A percentile compares a stretch with the other conserved stretches of the same genome.
Conservation (phyloP, 92 coral and sea anemone genomes). For the Phenganax stokvisi region DNA sequence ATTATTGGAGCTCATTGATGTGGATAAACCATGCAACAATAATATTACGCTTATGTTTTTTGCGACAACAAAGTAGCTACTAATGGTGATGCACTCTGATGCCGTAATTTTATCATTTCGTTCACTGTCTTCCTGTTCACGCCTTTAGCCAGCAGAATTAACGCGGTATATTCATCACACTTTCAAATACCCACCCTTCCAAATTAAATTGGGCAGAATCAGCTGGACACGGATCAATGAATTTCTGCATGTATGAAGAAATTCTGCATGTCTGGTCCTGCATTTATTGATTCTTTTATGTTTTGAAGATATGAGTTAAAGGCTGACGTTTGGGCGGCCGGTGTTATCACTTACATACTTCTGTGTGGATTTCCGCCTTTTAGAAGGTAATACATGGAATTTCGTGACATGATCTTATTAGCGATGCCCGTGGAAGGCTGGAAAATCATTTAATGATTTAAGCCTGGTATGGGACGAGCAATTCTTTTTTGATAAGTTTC, state of each 20-base stretch:
- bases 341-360: slow-evolving; percentile 88
- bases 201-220: too few species aligned
- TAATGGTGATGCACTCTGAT: not conserved
- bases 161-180: too few species aligned
- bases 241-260: not conserved
- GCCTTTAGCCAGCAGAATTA: too few species aligned
- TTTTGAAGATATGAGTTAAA: slow-evolving; percentile 79
- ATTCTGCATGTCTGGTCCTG: not conserved
- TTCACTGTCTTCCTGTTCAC: too few species aligned
- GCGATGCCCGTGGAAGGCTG: too few species aligned
- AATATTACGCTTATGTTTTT: not conserved
- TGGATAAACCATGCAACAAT: too few species aligned
- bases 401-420: not conserved
- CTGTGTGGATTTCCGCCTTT: slow-evolving; percentile 99
- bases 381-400: slow-evolving; percentile 66
- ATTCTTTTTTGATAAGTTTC: too few species aligned
- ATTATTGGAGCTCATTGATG: too few species aligned
- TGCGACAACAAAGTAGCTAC: not conserved
- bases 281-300: not conserved
- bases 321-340: slow-evolving; percentile 98
- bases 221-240: not conserved
- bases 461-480: too few species aligned
- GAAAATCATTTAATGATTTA: too few species aligned
- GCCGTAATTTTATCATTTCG: too few species aligned
- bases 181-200: too few species aligned